Evolutionary conservation across 2,113 vertebrate genomes (phyloP).

Genomic region (Rhinoderma darwinii): DNA sequence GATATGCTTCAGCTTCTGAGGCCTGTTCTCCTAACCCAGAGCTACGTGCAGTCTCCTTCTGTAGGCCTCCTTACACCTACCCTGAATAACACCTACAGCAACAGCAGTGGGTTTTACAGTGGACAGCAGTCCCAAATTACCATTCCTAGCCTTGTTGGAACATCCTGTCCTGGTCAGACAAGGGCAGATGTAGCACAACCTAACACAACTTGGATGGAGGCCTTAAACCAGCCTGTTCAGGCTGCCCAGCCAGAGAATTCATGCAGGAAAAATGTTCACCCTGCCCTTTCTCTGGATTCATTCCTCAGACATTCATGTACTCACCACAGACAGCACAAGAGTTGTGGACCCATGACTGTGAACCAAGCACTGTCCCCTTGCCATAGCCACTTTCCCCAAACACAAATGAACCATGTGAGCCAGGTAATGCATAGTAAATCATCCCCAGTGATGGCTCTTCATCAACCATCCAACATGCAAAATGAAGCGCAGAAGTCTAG

Average conservation of each 20-base stretch:
- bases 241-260: conserved; percentile 65
- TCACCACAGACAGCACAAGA: conserved; percentile 63
- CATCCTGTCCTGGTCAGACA: conserved; percentile 67
- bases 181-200: conserved; percentile 51
- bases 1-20: conserved; percentile 78
- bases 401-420: conserved; percentile 70
- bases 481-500: conserved; percentile 58
- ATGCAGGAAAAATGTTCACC: conserved; percentile 55
- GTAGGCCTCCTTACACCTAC: conserved; percentile 67
- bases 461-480: conserved; percentile 64
- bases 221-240: conserved; percentile 41
- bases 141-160: conserved; percentile 60
- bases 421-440: conserved; percentile 61
- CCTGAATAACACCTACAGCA: conserved; percentile 62
- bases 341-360: conserved; percentile 62
- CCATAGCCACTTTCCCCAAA: conserved; percentile 64
- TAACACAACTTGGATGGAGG: conserved; percentile 67
- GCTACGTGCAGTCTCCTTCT: conserved; percentile 64
- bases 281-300: conserved; percentile 55
- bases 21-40: conserved; percentile 71
- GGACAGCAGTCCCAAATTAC: conserved; percentile 59
- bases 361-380: conserved; percentile 62
- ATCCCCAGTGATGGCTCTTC: conserved; percentile 50
- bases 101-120: conserved; percentile 59
- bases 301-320: conserved; percentile 61